These are phyloP conservation scores for Sarotherodon lohbergeri DNA, from an alignment of 2,113 vertebrate species.

Conservation along the genomic window DNA sequence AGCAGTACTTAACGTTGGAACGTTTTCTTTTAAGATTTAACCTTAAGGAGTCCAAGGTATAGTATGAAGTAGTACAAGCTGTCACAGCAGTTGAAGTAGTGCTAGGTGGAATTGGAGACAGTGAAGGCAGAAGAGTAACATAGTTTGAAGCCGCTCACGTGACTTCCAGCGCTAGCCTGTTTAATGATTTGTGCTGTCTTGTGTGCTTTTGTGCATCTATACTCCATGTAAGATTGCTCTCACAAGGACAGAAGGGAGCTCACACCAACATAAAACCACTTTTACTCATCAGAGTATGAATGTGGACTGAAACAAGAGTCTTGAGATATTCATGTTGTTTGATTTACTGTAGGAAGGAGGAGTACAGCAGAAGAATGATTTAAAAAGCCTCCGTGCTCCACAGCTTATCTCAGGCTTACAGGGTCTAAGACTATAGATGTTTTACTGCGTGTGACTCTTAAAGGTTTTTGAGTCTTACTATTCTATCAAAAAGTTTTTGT, in stretches of 20 bases:
- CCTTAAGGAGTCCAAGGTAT: constrained; percentile 38
- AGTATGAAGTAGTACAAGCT: not conserved
- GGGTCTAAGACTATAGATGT: constrained; percentile 21
- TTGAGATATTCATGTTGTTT: not conserved
- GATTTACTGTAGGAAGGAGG: not conserved
- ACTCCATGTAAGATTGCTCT: not conserved
- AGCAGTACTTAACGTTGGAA: not conserved
- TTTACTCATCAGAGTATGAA: not conserved
- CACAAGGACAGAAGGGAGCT: constrained; percentile 13
- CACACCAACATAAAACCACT: not conserved
- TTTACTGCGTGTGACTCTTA: constrained; percentile 1
- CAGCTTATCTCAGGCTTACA: constrained; percentile 60
- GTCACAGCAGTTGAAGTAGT: not conserved
- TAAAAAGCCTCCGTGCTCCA: constrained; percentile 54
- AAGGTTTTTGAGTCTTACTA: accelerated
- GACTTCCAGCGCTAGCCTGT: not conserved
- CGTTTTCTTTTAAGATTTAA: not conserved
- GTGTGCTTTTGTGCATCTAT: not conserved
- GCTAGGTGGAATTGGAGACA: not conserved
- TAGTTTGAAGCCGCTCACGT: not conserved
- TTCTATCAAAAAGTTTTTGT: not conserved
- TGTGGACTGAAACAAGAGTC: not conserved
- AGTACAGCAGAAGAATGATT: not conserved
- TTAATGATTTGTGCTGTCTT: not conserved
- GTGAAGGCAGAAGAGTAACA: not conserved